Conservation (phyloP, 2,888 invertebrate genomes). For the Pollenia amentaria region DNA sequence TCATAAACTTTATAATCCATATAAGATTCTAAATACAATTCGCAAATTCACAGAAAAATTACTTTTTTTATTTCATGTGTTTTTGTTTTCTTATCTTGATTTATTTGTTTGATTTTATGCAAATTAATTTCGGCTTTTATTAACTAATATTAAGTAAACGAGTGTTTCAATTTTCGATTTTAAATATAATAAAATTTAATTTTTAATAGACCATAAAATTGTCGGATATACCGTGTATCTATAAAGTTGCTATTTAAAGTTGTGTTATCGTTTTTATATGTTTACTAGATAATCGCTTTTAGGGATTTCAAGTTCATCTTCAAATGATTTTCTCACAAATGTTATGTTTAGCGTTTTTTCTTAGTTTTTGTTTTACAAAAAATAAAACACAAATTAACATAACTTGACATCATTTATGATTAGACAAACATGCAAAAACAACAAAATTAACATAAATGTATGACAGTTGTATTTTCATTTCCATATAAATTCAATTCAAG, state of each 20-base stretch:
- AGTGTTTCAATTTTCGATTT: not conserved
- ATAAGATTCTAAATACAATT: not conserved
- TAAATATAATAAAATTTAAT: constrained; percentile 40
- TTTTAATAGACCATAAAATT: constrained; percentile 67
- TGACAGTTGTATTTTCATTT: constrained; percentile 36
- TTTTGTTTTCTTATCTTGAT: constrained; percentile 36
- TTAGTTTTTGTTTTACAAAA: not conserved
- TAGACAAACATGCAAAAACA: constrained; percentile 50
- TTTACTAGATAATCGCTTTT: constrained; percentile 19
- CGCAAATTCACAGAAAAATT: not conserved
- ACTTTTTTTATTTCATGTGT: constrained; percentile 21
- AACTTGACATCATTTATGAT: constrained; percentile 64
- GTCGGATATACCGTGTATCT: constrained; percentile 39
- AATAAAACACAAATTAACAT: constrained; percentile 55
- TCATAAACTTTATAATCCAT: constrained; percentile 28
- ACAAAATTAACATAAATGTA: constrained; percentile 40
- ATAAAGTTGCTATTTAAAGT: constrained; percentile 20
- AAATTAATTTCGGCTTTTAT: constrained; percentile 41
- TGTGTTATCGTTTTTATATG: constrained; percentile 50
- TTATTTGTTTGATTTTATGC: constrained; percentile 45
- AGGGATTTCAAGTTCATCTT: constrained; percentile 9
- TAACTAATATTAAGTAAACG: not conserved
- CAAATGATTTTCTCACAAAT: constrained; percentile 50
- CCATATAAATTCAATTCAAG: constrained; percentile 13
- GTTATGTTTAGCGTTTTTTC: not conserved